Base-by-base conservation (phyloP, 2,888 invertebrate species). In the Plebejus argus region DNA sequence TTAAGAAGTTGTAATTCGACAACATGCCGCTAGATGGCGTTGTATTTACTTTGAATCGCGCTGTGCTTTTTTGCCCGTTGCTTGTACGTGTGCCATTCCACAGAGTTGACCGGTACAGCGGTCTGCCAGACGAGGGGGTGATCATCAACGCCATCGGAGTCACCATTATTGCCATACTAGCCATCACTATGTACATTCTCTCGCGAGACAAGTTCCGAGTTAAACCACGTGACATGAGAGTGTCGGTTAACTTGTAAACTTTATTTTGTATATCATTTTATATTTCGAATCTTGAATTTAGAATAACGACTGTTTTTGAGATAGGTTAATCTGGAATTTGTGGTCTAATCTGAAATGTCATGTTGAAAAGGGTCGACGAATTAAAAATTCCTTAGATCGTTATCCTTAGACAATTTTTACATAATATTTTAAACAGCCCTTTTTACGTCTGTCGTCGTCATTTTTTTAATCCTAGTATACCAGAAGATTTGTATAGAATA, bases 71-170 rank as follows among this genome's bases (percentile, higher is more conserved):
- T 75, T 79, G 80, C 72, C 76, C 77, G 78, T 86, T 82, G 89
- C 87, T 86, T 87, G 84, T 82, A 88, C 83, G 87, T 90, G 86
- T 88, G 81, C 86, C 85, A 91, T 87, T 93, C 81, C 91, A 90
- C 94, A 92, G 91, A 83, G 87, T 86, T 84, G 93, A 93, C 85
- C 88, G 92, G 81, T 96, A 96, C 93, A 91, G 94, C 87, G 90
- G 91, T 80, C 89, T 95, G 87, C 95, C 94, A 80, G 95, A 96
- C 85, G 96, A 97, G 89, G 95, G 95, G 23, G 94, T 96, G 84
- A 94, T 96, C 86, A 91, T 96, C 88, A 97, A 97, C 93, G 95
- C 95, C 58, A 95, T 97, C 83, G 96, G 96, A 81, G 95, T 96
- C 85, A 92, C 95, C 82, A 93, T 96, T 86, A 93, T 96, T 82